Percentiles rank a stretch among this genome's conserved stretches.
These are phyloP conservation scores for Esox niger DNA, from an alignment of 2,113 vertebrate genomes.

Conservation along the genomic window DNA sequence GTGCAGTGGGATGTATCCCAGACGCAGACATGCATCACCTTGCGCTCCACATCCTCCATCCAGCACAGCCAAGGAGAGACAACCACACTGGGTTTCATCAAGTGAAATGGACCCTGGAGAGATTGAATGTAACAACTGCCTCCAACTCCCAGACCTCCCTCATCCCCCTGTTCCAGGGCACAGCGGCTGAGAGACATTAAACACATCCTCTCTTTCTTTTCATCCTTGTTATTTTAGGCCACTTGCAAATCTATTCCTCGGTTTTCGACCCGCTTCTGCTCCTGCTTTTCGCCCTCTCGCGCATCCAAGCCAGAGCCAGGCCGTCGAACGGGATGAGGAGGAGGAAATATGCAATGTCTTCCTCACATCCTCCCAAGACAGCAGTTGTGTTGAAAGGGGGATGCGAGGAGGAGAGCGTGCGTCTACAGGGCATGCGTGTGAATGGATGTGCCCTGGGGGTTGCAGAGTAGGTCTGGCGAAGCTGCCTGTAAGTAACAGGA, in stretches of 20 bases:
- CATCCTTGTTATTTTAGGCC: conserved; percentile 66
- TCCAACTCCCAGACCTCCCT: conserved; percentile 12
- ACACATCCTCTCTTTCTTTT: conserved; percentile 57
- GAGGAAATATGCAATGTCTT: conserved; percentile 66
- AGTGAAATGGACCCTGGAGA: conserved; percentile 51
- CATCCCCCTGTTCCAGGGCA: conserved; percentile 19
- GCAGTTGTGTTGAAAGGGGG: conserved; percentile 57
- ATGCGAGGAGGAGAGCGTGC: conserved; percentile 28
- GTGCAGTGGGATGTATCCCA: conserved; percentile 13
- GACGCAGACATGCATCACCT: conserved; percentile 31
- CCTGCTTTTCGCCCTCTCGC: conserved; percentile 49
- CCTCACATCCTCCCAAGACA: conserved; percentile 72
- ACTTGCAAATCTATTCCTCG: conserved; percentile 67
- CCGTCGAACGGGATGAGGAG: conserved; percentile 43
- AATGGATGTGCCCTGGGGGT: conserved; percentile 30
- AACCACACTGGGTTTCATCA: conserved; percentile 61
- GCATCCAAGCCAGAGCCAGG: conserved; percentile 49
- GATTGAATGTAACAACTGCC: conserved; percentile 44
- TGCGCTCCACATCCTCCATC: neutral
- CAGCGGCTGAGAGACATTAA: conserved; percentile 28
- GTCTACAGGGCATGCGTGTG: conserved; percentile 43
- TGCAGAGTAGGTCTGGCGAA: conserved; percentile 30
- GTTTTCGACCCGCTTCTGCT: conserved; percentile 14
- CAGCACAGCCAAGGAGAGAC: conserved; percentile 25
- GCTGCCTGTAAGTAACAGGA: conserved; percentile 31